phyloP scores from a whole-genome alignment of 1,140 invertebrate species.

The Cylas formicarius region DNA sequence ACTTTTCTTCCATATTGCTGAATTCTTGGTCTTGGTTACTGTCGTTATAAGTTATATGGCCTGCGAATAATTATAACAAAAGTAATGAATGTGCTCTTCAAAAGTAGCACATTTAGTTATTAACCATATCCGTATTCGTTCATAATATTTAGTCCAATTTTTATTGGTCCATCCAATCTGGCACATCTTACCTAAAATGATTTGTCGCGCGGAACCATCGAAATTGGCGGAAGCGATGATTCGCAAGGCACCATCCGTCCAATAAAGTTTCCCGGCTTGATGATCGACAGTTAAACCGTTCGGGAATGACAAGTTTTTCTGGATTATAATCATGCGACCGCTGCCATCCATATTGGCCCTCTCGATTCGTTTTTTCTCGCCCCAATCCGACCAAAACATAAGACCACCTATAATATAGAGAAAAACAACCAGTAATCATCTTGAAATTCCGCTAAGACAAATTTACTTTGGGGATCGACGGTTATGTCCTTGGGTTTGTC shows the following conservation, averaged over 20 bases:
- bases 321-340: constrained; percentile 57
- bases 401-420: constrained; percentile 49
- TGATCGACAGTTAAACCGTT: constrained; percentile 78
- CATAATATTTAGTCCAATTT: too few species aligned
- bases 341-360: constrained; percentile 82
- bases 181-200: constrained; percentile 52
- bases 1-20: too few species aligned
- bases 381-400: constrained; percentile 91
- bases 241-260: constrained; percentile 75
- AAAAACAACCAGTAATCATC: neutral
- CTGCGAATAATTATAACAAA: too few species aligned
- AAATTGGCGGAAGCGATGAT: constrained; percentile 76
- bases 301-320: constrained; percentile 67
- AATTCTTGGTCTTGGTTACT: too few species aligned
- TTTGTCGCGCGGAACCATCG: constrained; percentile 66
- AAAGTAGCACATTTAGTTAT: too few species aligned
- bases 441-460: too few species aligned
- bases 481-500: constrained; percentile 80
- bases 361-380: constrained; percentile 72
- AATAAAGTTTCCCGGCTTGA: constrained; percentile 60
- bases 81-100: too few species aligned
- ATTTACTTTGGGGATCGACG: constrained; percentile 66
- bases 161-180: neutral
- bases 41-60: too few species aligned
- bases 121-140: too few species aligned